These are phyloP conservation scores for Alloplasta piceator DNA, from an alignment of 2,888 invertebrate species.

Conservation along the genomic window DNA sequence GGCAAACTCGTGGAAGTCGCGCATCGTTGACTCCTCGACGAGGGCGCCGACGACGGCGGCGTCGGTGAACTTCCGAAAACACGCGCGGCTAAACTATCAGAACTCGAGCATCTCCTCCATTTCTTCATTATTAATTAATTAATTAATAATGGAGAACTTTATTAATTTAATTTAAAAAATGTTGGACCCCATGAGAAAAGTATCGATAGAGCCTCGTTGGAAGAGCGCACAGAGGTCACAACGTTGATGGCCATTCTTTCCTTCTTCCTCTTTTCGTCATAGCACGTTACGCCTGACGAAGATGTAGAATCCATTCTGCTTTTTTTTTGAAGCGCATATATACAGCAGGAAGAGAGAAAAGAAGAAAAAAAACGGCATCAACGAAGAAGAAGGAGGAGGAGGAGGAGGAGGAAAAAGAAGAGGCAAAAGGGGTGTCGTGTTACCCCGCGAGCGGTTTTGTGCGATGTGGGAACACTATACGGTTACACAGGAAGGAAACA, in stretches of 20 bases:
- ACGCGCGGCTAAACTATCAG: too few relatives aligned
- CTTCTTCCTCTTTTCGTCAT: not conserved
- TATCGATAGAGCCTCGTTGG: too few relatives aligned
- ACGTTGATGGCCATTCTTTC: too few relatives aligned
- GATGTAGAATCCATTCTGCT: constrained; percentile 28
- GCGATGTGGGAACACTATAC: constrained; percentile 73
- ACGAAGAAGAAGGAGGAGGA: constrained; percentile 16
- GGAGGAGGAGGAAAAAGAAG: constrained; percentile 4
- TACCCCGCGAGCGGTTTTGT: constrained; percentile 72
- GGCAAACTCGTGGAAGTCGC: constrained; percentile 50
- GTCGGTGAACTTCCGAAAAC: constrained; percentile 20
- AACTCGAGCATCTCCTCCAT: too few relatives aligned
- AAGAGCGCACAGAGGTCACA: too few relatives aligned
- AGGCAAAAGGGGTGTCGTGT: constrained; percentile 75
- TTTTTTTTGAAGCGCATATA: not conserved
- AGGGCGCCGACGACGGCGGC: not conserved
- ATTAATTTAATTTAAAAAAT: too few relatives aligned
- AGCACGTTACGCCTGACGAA: not conserved
- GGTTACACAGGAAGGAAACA: constrained; percentile 83
- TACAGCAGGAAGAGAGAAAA: constrained; percentile 31
- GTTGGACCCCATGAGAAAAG: too few relatives aligned
- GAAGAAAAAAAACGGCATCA: constrained; percentile 22
- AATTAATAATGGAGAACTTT: too few relatives aligned
- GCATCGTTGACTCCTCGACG: constrained; percentile 20
- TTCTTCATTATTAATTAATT: too few relatives aligned